Conservation (phyloP, 2,113 vertebrate genomes). For the Indicator maculatus region DNA sequence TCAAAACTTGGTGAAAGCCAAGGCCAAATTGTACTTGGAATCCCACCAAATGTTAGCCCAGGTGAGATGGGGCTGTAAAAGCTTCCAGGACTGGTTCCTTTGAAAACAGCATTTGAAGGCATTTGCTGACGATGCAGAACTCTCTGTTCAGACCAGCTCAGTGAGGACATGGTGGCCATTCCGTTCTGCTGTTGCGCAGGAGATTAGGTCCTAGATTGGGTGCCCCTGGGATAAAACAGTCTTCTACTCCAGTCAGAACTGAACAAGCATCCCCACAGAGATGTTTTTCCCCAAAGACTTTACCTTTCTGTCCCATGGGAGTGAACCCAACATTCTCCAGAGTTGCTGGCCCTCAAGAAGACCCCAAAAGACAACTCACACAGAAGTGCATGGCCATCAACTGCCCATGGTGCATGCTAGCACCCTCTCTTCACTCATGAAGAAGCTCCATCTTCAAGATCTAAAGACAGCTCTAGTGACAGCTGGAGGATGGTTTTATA, state of each 20-base stretch:
- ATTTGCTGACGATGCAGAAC: background rate
- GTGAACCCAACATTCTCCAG: background rate
- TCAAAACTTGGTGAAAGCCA: background rate
- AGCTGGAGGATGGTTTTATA: background rate
- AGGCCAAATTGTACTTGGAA: background rate
- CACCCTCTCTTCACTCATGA: accelerated
- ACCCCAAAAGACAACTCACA: background rate
- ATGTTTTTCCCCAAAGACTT: background rate
- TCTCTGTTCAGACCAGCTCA: background rate
- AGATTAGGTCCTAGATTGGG: background rate
- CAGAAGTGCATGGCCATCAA: background rate
- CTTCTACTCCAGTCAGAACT: background rate
- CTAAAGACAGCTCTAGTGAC: background rate
- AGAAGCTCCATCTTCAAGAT: background rate
- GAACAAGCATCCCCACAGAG: background rate
- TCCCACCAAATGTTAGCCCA: background rate
- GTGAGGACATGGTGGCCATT: accelerated
- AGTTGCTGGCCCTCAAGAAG: background rate
- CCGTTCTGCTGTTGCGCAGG: background rate
- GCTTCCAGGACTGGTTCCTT: background rate
- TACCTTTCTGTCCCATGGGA: background rate
- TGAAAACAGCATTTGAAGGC: background rate
- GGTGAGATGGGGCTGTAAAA: background rate
- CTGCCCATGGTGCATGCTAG: background rate
- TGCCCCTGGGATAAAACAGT: background rate